These are phyloP conservation scores for Melitaea cinxia DNA, from an alignment of 1,140 invertebrate genomes.

Conservation along the genomic window DNA sequence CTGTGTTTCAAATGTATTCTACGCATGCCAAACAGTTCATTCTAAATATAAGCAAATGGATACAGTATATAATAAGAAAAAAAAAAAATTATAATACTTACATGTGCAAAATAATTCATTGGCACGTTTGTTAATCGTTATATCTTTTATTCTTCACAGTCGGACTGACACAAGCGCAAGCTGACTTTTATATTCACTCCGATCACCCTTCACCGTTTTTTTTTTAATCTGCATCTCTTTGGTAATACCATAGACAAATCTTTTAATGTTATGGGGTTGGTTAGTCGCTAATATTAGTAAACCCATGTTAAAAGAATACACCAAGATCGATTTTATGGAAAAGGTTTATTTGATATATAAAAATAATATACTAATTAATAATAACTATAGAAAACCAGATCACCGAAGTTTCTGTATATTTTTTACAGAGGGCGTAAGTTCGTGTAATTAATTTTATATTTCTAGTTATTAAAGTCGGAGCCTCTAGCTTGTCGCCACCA, in stretches of 20 bases:
- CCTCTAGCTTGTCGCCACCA: constrained; percentile 56
- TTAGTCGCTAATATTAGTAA: constrained; percentile 78
- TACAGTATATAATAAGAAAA: constrained; percentile 42
- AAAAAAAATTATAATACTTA: constrained; percentile 71
- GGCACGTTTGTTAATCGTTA: constrained; percentile 42
- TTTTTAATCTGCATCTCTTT: constrained; percentile 23
- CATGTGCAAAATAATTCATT: constrained; percentile 56
- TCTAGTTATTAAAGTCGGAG: constrained; percentile 31
- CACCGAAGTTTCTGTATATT: constrained; percentile 54
- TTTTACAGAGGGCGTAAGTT: constrained; percentile 5
- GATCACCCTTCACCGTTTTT: constrained; percentile 57
- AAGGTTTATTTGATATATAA: constrained; percentile 81
- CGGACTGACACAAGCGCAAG: constrained; percentile 66
- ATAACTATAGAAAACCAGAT: constrained; percentile 74
- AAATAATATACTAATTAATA: constrained; percentile 65
- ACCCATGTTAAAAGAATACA: constrained; percentile 81
- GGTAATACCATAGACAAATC: constrained; percentile 5
- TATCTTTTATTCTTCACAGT: constrained; percentile 24
- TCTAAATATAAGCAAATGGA: constrained; percentile 59
- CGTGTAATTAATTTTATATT: neutral
- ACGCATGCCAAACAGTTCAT: constrained; percentile 79
- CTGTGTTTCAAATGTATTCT: constrained; percentile 43
- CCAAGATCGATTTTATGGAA: constrained; percentile 79
- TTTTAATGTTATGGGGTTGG: constrained; percentile 58
- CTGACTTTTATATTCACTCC: constrained; percentile 43